A percentile compares a stretch with the other conserved stretches of the same genome.
phyloP scores from a whole-genome alignment of 2,888 invertebrate genomes.

The Darwinula stevensoni region DNA sequence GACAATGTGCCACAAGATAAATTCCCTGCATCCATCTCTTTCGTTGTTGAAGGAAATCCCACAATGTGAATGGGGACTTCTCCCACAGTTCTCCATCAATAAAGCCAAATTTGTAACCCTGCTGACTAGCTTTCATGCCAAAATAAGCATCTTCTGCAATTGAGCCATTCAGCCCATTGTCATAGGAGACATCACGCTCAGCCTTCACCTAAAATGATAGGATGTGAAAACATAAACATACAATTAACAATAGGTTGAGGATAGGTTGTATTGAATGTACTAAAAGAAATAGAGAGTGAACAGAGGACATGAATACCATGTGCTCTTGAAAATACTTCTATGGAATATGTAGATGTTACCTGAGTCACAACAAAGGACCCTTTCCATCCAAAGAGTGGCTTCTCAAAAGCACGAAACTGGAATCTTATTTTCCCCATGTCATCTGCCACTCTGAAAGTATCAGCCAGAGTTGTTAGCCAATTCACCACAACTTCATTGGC shows the following conservation, averaged over 20 bases:
- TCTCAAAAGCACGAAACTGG: conserved; percentile 75
- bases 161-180: conserved; percentile 83
- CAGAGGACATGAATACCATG: no score
- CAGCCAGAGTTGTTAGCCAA: conserved; percentile 84
- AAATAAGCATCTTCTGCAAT: conserved; percentile 96
- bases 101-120: conserved; percentile 77
- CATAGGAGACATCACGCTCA: conserved; percentile 72
- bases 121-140: conserved; percentile 71
- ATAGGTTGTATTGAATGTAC: no score
- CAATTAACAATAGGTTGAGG: neutral
- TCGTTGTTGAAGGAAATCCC: conserved; percentile 82
- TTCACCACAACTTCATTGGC: conserved; percentile 83
- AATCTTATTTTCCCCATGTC: conserved; percentile 87
- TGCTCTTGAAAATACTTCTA: no score
- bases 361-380: conserved; percentile 91
- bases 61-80: conserved; percentile 76
- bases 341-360: no score
- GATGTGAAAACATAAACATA: conserved; percentile 4
- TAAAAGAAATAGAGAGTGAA: no score
- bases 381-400: conserved; percentile 89
- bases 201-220: conserved; percentile 54
- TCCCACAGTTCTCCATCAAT: conserved; percentile 98
- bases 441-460: conserved; percentile 81
- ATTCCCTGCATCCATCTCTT: conserved; percentile 58
- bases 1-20: conserved; percentile 17